These are phyloP conservation scores for Oryctolagus cuniculus DNA, from an alignment of 2,113 vertebrate genomes.

Conservation along the genomic window mOryCun1.1 NC_091446.1:80095001-80095500, in stretches of 20 bases:
- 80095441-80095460: too few species aligned
- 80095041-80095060: too few species aligned
- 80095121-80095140: neutral
- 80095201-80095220: neutral
- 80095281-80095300: neutral
- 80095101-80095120: neutral
- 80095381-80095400: too few species aligned
- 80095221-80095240: neutral
- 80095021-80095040: neutral
- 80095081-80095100: too few species aligned
- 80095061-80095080: too few species aligned
- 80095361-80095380: too few species aligned
- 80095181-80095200: neutral
- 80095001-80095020: neutral
- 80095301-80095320: neutral
- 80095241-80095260: neutral
- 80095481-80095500: too few species aligned
- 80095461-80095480: too few species aligned
- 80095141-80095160: neutral
- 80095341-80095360: neutral
- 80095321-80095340: rapidly evolving
- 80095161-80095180: neutral
- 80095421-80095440: too few species aligned
- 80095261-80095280: neutral
- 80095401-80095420: too few species aligned